Evolutionary conservation across 2,797 vertebrate species (phyloP).

Genomic region (Mareca penelope): DNA sequence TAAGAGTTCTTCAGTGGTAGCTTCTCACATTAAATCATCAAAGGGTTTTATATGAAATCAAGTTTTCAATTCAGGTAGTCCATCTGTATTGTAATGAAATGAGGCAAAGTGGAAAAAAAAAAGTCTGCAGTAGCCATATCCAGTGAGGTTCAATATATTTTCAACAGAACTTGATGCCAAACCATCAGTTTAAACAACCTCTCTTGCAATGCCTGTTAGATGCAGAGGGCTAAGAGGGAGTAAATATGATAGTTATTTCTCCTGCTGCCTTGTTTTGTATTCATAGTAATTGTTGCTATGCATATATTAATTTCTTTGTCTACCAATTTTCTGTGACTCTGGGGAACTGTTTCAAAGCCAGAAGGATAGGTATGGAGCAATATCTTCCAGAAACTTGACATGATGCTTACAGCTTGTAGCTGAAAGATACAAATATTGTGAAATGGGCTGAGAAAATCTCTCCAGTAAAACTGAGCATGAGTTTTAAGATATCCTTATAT

Average conservation of each 20-base stretch:
- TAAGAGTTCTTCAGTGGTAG: neutral
- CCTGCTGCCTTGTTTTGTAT: neutral
- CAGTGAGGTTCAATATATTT: neutral
- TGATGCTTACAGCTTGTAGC: neutral
- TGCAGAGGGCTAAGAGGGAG: neutral
- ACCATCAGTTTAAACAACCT: neutral
- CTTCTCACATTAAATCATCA: neutral
- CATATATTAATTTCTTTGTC: slow-evolving; percentile 3
- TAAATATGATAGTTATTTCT: neutral
- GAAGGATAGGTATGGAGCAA: neutral
- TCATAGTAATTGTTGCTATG: neutral
- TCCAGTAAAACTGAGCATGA: neutral
- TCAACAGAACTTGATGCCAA: neutral
- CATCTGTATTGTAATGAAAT: neutral
- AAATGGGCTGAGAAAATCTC: neutral
- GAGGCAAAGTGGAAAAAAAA: neutral
- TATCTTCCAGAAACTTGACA: neutral
- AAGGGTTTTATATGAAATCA: neutral
- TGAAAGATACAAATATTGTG: neutral
- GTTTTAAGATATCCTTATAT: neutral
- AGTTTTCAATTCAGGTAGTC: neutral
- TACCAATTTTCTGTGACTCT: neutral
- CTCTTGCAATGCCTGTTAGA: neutral
- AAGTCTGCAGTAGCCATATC: neutral
- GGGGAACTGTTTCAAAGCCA: neutral